These are phyloP conservation scores for Bergia sp. DNA, from an alignment of 92 coral and sea anemone genomes.

Conservation along the genomic window DNA sequence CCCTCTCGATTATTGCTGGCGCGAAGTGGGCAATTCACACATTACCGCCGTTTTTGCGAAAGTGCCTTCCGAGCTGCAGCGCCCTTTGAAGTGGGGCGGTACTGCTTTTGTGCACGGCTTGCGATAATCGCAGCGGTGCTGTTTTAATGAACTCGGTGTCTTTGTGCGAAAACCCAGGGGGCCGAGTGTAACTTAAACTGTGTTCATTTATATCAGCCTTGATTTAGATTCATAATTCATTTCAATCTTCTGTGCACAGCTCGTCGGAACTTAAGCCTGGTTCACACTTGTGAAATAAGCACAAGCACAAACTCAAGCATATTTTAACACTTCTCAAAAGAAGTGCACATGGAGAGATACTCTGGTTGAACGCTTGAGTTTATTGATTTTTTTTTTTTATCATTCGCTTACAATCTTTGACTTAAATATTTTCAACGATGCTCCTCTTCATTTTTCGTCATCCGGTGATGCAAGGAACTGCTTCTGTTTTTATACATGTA, in stretches of 20 bases:
- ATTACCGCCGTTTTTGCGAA: neutral
- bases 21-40: constrained; percentile 14
- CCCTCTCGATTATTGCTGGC: constrained; percentile 7
- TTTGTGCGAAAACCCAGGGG: neutral
- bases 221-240: neutral
- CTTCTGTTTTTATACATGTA: neutral
- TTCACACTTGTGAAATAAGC: too few relatives aligned
- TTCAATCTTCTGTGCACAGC: neutral
- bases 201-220: neutral
- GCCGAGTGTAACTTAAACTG: constrained; percentile 13
- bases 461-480: neutral
- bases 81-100: constrained; percentile 14
- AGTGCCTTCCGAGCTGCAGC: neutral
- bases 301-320: neutral
- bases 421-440: neutral
- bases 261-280: neutral
- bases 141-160: constrained; percentile 3
- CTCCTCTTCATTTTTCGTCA: neutral
- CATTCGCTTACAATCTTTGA: neutral
- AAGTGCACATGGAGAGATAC: neutral
- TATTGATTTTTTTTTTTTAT: too few relatives aligned
- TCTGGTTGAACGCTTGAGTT: neutral
- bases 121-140: neutral
- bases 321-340: neutral
- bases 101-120: neutral